Percentiles rank a stretch among this genome's conserved stretches.
These are phyloP conservation scores for Chelon labrosus DNA, from an alignment of 2,797 vertebrate species.

Conservation along the genomic window DNA sequence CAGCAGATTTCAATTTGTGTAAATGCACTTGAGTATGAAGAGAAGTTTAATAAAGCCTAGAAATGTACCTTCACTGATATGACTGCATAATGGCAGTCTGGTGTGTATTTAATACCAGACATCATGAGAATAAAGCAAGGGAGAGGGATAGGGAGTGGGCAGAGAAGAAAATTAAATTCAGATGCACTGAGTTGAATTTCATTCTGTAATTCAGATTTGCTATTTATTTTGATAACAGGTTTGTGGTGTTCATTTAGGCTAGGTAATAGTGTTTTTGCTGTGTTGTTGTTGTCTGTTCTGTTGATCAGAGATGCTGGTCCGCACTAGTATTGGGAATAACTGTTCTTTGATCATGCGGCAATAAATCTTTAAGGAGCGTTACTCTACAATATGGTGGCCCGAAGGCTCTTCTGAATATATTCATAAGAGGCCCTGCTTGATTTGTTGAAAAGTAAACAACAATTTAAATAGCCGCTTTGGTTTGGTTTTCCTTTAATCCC, in stretches of 20 bases:
- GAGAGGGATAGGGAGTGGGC: not conserved
- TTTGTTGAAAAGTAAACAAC: constrained; percentile 56
- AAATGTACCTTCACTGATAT: constrained; percentile 31
- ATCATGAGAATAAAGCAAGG: constrained; percentile 30
- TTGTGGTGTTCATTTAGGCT: constrained; percentile 35
- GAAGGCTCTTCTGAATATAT: constrained; percentile 44
- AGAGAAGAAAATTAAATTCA: constrained; percentile 58
- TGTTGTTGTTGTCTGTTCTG: constrained; percentile 22
- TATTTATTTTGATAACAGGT: constrained; percentile 41
- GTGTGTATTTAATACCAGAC: constrained; percentile 51
- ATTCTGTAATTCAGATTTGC: constrained; percentile 33
- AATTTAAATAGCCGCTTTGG: constrained; percentile 51
- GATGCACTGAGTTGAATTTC: constrained; percentile 28
- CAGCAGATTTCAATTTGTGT: constrained; percentile 39
- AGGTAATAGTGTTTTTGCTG: constrained; percentile 28
- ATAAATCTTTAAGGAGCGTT: constrained; percentile 47
- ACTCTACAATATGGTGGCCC: constrained; percentile 22
- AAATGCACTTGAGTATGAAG: constrained; percentile 40
- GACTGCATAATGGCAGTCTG: constrained; percentile 31
- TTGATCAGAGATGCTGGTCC: constrained; percentile 19
- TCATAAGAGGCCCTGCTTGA: constrained; percentile 36
- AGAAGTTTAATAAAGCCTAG: constrained; percentile 35
- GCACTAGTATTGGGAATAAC: constrained; percentile 1
- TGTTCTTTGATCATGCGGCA: constrained; percentile 27
- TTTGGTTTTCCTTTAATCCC: constrained; percentile 55